Percentiles rank a stretch among this genome's conserved stretches.
phyloP scores from a whole-genome alignment of 2,888 invertebrate species.

The Thecocarcelia acutangulata region DNA sequence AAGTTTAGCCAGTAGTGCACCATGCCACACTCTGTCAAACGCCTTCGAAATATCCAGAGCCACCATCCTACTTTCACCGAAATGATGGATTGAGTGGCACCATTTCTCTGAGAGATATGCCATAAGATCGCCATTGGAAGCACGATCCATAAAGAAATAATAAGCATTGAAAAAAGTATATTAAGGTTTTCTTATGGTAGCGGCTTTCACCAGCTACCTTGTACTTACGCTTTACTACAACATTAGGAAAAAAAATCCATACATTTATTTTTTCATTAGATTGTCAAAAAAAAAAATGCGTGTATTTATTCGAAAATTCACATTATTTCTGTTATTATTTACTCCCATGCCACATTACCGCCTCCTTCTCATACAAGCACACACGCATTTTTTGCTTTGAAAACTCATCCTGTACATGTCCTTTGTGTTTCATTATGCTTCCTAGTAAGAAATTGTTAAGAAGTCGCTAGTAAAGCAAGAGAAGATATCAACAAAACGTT shows the following conservation, averaged over 20 bases:
- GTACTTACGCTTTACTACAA: neutral
- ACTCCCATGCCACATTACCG: constrained; percentile 29
- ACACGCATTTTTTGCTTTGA: neutral
- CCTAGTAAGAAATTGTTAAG: constrained; percentile 40
- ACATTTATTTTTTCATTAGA: constrained; percentile 43
- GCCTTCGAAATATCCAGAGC: no score
- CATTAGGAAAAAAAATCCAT: neutral
- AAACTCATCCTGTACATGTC: constrained; percentile 32
- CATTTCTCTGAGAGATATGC: no score
- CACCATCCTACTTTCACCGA: no score
- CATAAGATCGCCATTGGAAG: no score
- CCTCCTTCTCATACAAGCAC: neutral
- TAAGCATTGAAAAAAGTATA: no score
- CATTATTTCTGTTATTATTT: constrained; percentile 59
- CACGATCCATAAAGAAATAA: no score
- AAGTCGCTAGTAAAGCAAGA: constrained; percentile 9
- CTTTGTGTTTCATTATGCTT: constrained; percentile 53
- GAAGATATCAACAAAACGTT: constrained; percentile 24
- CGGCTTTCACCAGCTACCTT: no score
- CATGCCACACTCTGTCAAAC: no score
- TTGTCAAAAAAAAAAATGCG: constrained; percentile 59
- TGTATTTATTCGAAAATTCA: constrained; percentile 50
- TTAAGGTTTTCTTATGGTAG: no score
- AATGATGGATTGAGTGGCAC: no score
- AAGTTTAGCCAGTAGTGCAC: no score